These are phyloP conservation scores for Hemistola chrysoprasaria DNA, from an alignment of 2,888 invertebrate genomes.

Conservation along the genomic window DNA sequence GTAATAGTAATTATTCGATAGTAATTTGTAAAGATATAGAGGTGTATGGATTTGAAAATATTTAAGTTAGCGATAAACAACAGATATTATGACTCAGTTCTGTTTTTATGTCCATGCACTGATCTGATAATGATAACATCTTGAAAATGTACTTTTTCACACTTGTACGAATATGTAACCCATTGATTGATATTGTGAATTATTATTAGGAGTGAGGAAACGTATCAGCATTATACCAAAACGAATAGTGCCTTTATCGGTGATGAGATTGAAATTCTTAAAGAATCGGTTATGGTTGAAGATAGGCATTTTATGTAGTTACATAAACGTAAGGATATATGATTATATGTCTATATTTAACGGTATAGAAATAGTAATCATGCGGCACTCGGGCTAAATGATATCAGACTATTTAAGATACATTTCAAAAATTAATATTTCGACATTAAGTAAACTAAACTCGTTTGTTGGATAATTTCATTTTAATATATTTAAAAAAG, in stretches of 20 bases:
- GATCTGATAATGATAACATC: conserved; percentile 54
- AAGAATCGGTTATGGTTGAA: conserved; percentile 59
- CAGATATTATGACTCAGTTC: conserved; percentile 22
- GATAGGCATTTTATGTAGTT: conserved; percentile 47
- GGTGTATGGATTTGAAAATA: conserved; percentile 43
- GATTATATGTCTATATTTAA: conserved; percentile 81
- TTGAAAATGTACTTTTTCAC: conserved; percentile 66
- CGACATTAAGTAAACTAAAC: conserved; percentile 42
- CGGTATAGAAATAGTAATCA: conserved; percentile 82
- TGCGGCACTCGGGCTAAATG: conserved; percentile 72
- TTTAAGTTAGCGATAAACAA: conserved; percentile 11
- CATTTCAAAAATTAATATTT: conserved; percentile 51
- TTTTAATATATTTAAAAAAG: conserved; percentile 69
- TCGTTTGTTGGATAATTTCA: conserved; percentile 74
- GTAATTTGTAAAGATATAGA: conserved; percentile 55
- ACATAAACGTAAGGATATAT: conserved; percentile 44
- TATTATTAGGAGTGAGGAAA: conserved; percentile 80
- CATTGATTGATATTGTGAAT: conserved; percentile 73
- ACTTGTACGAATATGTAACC: conserved; percentile 62
- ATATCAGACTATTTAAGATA: conserved; percentile 51
- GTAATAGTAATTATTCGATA: conserved; percentile 76
- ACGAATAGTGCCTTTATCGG: conserved; percentile 78
- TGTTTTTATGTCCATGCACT: conserved; percentile 42
- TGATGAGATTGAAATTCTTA: conserved; percentile 46
- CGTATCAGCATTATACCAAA: conserved; percentile 82